phyloP scores from a whole-genome alignment of 2,797 vertebrate species.

The Okamejei kenojei region DNA sequence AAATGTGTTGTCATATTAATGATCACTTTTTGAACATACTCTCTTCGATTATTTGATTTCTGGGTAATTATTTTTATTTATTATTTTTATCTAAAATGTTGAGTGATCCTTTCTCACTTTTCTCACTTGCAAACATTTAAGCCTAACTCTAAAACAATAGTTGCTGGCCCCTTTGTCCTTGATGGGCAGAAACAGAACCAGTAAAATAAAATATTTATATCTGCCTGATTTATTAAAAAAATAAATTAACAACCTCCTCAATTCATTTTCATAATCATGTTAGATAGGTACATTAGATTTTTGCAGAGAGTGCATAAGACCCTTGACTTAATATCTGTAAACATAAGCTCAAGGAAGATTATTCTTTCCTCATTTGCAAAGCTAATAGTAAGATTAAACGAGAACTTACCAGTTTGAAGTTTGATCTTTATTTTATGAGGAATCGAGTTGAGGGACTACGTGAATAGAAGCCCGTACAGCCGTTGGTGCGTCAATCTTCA shows the following conservation, averaged over 20 bases:
- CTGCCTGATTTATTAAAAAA: background rate
- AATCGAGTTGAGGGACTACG: too few species aligned
- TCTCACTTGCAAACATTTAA: too few species aligned
- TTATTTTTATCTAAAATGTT: background rate
- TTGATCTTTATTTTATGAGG: too few species aligned
- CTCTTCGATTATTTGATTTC: too few species aligned
- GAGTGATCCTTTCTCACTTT: too few species aligned
- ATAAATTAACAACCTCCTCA: background rate
- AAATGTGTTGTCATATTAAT: constrained; percentile 2
- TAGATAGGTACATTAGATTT: background rate
- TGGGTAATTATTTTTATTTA: too few species aligned
- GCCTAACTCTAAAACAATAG: too few species aligned
- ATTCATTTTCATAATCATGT: background rate
- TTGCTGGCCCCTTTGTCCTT: background rate
- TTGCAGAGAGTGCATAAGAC: background rate
- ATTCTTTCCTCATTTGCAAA: background rate
- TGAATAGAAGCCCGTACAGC: too few species aligned
- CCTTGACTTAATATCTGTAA: background rate
- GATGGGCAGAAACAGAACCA: background rate
- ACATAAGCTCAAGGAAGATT: background rate
- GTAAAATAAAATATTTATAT: background rate
- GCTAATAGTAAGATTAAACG: too few species aligned
- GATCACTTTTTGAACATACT: background rate
- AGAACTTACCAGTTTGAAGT: too few species aligned
- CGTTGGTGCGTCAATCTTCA: too few species aligned